Evolutionary conservation across 2,797 vertebrate genomes (phyloP).

Genomic region (Myotis findleyi): DNA sequence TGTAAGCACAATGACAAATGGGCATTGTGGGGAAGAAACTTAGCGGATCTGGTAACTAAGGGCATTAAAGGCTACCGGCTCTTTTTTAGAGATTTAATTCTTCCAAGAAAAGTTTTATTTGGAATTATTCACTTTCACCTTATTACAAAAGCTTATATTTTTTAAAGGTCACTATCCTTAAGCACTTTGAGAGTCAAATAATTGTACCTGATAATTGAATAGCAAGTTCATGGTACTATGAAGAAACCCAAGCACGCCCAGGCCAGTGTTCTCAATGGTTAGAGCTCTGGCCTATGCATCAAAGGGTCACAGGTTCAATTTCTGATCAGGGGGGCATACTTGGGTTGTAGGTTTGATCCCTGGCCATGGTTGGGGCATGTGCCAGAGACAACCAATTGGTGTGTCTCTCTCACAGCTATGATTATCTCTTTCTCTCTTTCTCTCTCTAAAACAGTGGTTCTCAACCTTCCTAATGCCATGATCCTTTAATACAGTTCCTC

Average conservation of each 20-base stretch:
- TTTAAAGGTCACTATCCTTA: constrained; percentile 1
- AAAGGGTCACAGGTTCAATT: too few species aligned
- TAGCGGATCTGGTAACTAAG: neutral
- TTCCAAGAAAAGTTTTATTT: neutral
- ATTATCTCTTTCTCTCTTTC: too few species aligned
- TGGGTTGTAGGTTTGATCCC: too few species aligned
- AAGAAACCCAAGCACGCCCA: neutral
- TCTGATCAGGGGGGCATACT: too few species aligned
- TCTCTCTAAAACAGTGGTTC: too few species aligned
- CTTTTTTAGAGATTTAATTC: constrained; percentile 30
- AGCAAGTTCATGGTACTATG: neutral
- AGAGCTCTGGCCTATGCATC: too few species aligned
- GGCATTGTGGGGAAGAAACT: neutral
- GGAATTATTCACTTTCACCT: neutral
- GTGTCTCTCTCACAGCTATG: too few species aligned
- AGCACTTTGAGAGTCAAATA: constrained; percentile 39
- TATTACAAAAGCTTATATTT: neutral
- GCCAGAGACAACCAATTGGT: too few species aligned
- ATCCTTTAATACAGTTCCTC: too few species aligned
- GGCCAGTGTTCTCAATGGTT: too few species aligned
- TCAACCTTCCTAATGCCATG: too few species aligned
- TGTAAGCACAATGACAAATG: neutral
- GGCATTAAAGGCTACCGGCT: neutral
- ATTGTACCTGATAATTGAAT: constrained; percentile 19
- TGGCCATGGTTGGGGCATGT: too few species aligned